A percentile compares a stretch with the other conserved stretches of the same genome.
Evolutionary conservation across 2,113 vertebrate species (phyloP).

Genomic region (Prunella fulvescens): DNA sequence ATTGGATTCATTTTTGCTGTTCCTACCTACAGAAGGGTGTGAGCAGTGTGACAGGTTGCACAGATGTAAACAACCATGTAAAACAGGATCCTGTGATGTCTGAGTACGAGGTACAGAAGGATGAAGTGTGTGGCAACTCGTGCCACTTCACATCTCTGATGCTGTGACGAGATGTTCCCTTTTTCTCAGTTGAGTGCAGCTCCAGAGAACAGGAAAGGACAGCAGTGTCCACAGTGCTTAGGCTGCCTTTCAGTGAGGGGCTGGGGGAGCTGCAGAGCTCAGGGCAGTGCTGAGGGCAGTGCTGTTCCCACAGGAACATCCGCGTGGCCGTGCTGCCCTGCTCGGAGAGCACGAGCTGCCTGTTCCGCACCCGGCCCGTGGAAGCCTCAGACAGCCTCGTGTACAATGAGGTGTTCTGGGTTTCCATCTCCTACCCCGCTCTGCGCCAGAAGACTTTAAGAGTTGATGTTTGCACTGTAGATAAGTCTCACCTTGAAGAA

Average conservation of each 20-base stretch:
- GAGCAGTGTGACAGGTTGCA: background rate
- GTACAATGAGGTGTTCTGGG: conserved; percentile 87
- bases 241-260: background rate
- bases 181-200: background rate
- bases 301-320: conserved; percentile 74
- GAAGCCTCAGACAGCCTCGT: conserved; percentile 73
- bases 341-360: conserved; percentile 83
- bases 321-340: conserved; percentile 89
- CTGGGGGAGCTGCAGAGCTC: background rate
- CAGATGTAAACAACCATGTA: background rate
- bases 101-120: background rate
- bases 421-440: conserved; percentile 82
- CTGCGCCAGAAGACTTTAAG: conserved; percentile 92
- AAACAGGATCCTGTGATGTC: background rate
- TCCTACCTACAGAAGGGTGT: background rate
- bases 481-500: conserved; percentile 81
- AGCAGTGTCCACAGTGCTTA: background rate
- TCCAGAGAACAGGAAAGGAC: background rate
- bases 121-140: background rate
- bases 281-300: background rate
- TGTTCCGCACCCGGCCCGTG: conserved; percentile 84
- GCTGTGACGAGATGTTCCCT: background rate
- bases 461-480: conserved; percentile 84
- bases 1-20: background rate
- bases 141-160: background rate